Base-by-base conservation (phyloP, 1,140 invertebrate species). In the Macrosteles quadrilineatus region DNA sequence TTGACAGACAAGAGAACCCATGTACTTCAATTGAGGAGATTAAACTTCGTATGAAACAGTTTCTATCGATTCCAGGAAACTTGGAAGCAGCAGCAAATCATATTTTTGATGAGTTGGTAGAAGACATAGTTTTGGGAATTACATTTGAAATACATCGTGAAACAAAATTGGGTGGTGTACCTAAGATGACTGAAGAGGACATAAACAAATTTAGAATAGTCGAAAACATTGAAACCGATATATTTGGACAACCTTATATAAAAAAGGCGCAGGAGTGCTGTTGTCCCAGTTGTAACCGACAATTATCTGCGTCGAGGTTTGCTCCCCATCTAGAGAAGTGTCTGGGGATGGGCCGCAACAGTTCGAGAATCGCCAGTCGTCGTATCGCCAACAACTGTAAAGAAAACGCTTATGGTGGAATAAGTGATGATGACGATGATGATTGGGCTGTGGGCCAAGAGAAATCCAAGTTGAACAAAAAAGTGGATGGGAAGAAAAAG, bases 271-370 rank as follows among this genome's bases (percentile, higher is more conserved):
- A 91, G 57, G 91, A 94, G 75, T 95, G 92, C 78, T 87, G 88
- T 0, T 97, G 94, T 81, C 94, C 94, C 0, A 94, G 93, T 78
- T 96, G 94, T 79, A 88, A 93, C 64, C 82, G 93, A 70, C 90
- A 90, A 25, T 86, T 96, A 19, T 93, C 93, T 0, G 93, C 90
- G 0, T 87, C 87, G 2, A 83, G 94, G 30, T 96, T 96, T 80
- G 94, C 94, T 0, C 93, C 93, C 1, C 94, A 97, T 80, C 80
- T 97, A n/a, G 93, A 95, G 77, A 96, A 96, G 80, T 90, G 94
- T 80, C 94, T 97, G 91, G 93, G 91, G 76, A 95, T 95, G 92
- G 93, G 93, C 0, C 83, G 94, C 21, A 95, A 93, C 73, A 94
- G 92, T 74, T 95, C 92, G 0, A 84, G 94, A n/a, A 93, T 95